Conservation (phyloP, 92 coral and sea anemone genomes). For the Montipora capitata region DNA sequence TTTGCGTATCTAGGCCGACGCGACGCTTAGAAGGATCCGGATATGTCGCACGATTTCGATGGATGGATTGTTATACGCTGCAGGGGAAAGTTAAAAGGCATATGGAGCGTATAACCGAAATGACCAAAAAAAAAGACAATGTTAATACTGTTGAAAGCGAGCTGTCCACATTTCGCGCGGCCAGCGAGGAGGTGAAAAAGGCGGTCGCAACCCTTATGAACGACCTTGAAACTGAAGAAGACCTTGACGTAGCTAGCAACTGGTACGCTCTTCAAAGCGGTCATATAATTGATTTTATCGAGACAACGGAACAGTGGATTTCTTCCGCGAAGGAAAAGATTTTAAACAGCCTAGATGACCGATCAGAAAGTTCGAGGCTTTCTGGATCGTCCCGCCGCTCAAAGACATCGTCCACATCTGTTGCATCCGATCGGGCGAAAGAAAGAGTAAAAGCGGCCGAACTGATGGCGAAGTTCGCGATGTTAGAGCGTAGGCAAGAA, state of each 20-base stretch:
- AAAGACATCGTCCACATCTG: too few relatives aligned
- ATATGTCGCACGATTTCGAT: background rate
- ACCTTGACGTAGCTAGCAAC: background rate
- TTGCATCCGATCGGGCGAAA: background rate
- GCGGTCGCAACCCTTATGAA: background rate
- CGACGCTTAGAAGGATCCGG: background rate
- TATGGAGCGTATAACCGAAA: background rate
- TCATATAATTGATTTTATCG: too few relatives aligned
- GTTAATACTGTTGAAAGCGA: background rate
- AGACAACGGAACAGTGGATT: too few relatives aligned
- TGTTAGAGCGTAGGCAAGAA: constrained; percentile 7
- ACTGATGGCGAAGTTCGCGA: background rate
- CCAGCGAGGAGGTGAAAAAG: constrained; percentile 1
- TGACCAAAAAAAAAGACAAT: background rate
- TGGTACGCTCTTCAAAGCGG: background rate
- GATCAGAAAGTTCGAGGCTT: too few relatives aligned
- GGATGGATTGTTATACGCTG: constrained; percentile 9
- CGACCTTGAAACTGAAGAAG: constrained; percentile 9
- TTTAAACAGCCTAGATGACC: too few relatives aligned
- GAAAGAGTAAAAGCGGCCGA: constrained; percentile 13
- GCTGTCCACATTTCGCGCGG: background rate
- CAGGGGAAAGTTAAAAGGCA: background rate
- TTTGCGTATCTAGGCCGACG: constrained; percentile 1
- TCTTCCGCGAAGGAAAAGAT: too few relatives aligned
- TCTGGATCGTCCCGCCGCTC: too few relatives aligned